Conservation (phyloP, 2,888 invertebrate species). For the Heteropelma amictum region DNA sequence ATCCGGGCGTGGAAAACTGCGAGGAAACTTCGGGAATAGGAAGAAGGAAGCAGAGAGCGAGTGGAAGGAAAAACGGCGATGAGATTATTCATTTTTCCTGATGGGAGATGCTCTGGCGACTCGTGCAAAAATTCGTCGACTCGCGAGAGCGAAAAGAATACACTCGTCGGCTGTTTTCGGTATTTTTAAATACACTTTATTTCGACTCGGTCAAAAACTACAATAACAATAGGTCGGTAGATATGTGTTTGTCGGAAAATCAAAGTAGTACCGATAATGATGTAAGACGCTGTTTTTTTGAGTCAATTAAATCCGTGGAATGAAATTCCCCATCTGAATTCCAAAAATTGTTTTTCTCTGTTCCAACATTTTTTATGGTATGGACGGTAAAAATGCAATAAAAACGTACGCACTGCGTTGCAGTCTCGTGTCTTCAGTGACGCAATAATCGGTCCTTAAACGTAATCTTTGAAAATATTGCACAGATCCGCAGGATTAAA, state of each 20-base stretch:
- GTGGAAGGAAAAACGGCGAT: conserved; percentile 57
- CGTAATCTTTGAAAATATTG: conserved; percentile 63
- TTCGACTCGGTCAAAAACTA: conserved; percentile 77
- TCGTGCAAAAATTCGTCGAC: neutral
- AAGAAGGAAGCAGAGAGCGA: conserved; percentile 25
- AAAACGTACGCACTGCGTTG: conserved; percentile 5
- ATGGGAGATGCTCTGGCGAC: neutral
- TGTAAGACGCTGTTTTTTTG: conserved; percentile 15
- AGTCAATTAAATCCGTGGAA: conserved; percentile 28
- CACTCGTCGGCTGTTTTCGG: conserved; percentile 24
- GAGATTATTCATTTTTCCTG: conserved; percentile 12
- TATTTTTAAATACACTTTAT: conserved; percentile 76
- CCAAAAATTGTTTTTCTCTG: conserved; percentile 6
- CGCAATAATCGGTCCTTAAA: conserved; percentile 1
- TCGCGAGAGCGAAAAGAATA: neutral
- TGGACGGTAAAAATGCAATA: conserved; percentile 36
- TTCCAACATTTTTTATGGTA: conserved; percentile 8
- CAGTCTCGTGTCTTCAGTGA: neutral
- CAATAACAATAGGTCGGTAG: conserved; percentile 76
- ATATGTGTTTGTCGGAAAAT: conserved; percentile 76
- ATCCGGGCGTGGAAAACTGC: conserved; percentile 9
- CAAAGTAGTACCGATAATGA: conserved; percentile 47
- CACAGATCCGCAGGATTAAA: conserved; percentile 69
- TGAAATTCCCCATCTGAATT: conserved; percentile 13
- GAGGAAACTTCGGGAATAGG: conserved; percentile 18